Evolutionary conservation across 2,113 vertebrate genomes (phyloP), one percentile per base, ranked within the genome.

Genomic region (Suricata suricatta): DNA sequence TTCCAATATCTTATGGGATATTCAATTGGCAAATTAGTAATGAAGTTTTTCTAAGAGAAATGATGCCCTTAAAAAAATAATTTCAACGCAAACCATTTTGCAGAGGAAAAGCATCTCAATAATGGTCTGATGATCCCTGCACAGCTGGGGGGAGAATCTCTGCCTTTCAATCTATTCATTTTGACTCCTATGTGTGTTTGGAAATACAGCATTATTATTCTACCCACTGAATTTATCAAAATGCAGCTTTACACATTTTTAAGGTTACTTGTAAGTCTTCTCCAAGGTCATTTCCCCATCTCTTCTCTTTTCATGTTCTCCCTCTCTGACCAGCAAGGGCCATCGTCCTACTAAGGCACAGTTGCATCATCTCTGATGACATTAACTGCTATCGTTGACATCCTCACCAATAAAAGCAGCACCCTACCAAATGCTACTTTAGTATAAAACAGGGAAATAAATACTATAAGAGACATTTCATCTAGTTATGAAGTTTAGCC

Each of bases 1-100:
- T 97, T 77, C 47, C 90, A 19, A 82, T 90, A 97, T 82, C 85
- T 60, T 16, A 7, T 95, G 77, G 96, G 96, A 96, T 85, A 96
- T 83, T 82, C 33, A 98, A 95, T 96, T 72, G 95, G 41, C 92
- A 97, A 98, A 98, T 97, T 97, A 97, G 92, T 98, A 93, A 97
- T 93, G 84, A 98, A 94, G 93, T 6, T 35, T 97, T 98, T 76
- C 38, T 97, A 98, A 98, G 93, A 97, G 21, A 98, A 93, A 68
- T 77, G 98, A 94, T 97, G 96, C 93, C 0, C 0, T 38, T 97
- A 96, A 98, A 97, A 97, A 97, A 79, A 95, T 97, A 96, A 98
- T 98, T 98, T 98, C 94, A 79, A 93, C 88, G 95, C 69, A 93
- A 95, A 74, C 23, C 35, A 72, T 92, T 97, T 50, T 2, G 84